Evolutionary conservation across 2,888 invertebrate species (phyloP).

Genomic region (Reticulitermes lucifugus): DNA sequence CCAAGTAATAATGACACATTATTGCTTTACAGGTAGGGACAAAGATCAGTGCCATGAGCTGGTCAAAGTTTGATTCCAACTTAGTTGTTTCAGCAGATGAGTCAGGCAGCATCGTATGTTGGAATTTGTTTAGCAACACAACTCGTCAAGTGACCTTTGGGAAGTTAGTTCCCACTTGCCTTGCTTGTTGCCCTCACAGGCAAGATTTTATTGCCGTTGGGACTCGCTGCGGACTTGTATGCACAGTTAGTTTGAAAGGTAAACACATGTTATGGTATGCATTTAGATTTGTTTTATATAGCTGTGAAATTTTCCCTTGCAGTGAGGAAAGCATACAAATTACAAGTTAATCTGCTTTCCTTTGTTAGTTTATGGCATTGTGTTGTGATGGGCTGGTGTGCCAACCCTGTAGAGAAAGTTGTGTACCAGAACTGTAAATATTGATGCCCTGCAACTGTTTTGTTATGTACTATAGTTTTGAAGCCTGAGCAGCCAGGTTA

Average conservation of each 20-base stretch:
- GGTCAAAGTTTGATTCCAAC: constrained; percentile 62
- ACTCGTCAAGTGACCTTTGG: constrained; percentile 58
- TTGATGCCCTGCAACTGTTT: no score
- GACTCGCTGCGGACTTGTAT: constrained; percentile 66
- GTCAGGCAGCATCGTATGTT: constrained; percentile 64
- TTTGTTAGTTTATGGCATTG: no score
- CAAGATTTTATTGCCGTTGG: constrained; percentile 71
- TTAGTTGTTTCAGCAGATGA: constrained; percentile 65
- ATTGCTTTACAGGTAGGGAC: constrained; percentile 58
- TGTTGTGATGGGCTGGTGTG: no score
- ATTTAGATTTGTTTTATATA: not conserved
- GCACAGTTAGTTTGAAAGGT: constrained; percentile 66
- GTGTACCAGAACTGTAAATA: no score
- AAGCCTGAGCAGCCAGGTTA: no score
- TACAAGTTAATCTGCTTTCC: no score
- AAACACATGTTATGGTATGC: constrained; percentile 40
- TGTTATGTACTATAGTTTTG: no score
- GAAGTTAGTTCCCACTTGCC: constrained; percentile 67
- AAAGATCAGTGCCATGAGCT: constrained; percentile 62
- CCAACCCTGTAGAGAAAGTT: no score
- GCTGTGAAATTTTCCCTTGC: not conserved
- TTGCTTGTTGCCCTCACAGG: constrained; percentile 71
- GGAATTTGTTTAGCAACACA: constrained; percentile 63
- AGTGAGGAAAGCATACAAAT: no score
- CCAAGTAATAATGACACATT: not conserved